Conservation (phyloP, 2,797 vertebrate species). For the Muscicapa striata region DNA sequence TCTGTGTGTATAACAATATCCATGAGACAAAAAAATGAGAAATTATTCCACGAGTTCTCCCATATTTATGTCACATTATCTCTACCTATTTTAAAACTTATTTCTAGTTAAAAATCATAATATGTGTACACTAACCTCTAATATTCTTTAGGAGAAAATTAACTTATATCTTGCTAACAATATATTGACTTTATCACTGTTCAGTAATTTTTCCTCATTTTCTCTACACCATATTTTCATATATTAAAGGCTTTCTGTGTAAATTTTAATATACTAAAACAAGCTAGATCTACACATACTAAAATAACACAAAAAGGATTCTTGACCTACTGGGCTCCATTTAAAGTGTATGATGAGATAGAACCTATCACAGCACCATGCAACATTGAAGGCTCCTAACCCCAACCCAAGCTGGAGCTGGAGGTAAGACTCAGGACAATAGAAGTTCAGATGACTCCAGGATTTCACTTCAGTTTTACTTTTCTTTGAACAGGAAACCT, state of each 20-base stretch:
- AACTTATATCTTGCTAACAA: background rate
- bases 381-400: background rate
- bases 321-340: background rate
- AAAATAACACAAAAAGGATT: background rate
- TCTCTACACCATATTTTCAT: background rate
- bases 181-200: background rate
- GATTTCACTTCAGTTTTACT: background rate
- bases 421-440: background rate
- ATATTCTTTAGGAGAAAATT: background rate
- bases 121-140: background rate
- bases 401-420: background rate
- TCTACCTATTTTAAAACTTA: background rate
- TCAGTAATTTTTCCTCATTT: background rate
- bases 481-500: background rate
- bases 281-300: background rate
- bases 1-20: background rate
- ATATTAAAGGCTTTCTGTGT: background rate
- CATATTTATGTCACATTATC: background rate
- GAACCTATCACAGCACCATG: background rate
- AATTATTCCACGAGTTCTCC: background rate
- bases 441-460: background rate
- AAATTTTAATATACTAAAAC: background rate
- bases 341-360: background rate
- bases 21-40: background rate
- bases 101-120: background rate